Conservation (phyloP, 1,140 invertebrate species). For the Neotoxoptera formosana region DNA sequence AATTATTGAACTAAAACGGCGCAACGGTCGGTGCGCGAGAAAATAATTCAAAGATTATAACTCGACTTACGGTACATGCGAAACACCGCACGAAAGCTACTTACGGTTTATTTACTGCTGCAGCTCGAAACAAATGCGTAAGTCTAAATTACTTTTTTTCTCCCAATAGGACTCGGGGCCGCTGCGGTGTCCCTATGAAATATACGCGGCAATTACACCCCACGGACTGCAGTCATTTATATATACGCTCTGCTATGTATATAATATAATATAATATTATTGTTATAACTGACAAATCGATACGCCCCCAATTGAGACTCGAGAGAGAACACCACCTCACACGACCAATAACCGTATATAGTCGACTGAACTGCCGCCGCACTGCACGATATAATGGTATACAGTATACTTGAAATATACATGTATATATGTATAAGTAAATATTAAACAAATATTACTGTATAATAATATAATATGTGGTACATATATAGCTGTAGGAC, state of each 20-base stretch:
- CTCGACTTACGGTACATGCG: neutral
- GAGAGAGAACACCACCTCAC: neutral
- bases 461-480: neutral
- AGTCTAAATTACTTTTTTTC: neutral
- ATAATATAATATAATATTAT: conserved; percentile 21
- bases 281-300: conserved; percentile 11
- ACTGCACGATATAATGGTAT: too few relatives aligned
- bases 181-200: neutral
- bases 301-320: neutral
- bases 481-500: neutral
- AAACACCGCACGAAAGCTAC: neutral
- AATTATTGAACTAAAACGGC: neutral
- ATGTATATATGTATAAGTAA: neutral
- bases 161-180: neutral
- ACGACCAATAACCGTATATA: neutral
- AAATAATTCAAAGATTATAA: neutral
- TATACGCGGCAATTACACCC: neutral
- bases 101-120: neutral
- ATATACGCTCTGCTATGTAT: neutral
- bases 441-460: neutral
- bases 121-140: neutral
- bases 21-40: neutral
- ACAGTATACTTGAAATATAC: too few relatives aligned
- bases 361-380: too few relatives aligned
- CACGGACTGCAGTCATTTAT: neutral